Evolutionary conservation across 2,797 vertebrate species (phyloP), one percentile per base, ranked within the genome.

Genomic region (Australoheros facetus): DNA sequence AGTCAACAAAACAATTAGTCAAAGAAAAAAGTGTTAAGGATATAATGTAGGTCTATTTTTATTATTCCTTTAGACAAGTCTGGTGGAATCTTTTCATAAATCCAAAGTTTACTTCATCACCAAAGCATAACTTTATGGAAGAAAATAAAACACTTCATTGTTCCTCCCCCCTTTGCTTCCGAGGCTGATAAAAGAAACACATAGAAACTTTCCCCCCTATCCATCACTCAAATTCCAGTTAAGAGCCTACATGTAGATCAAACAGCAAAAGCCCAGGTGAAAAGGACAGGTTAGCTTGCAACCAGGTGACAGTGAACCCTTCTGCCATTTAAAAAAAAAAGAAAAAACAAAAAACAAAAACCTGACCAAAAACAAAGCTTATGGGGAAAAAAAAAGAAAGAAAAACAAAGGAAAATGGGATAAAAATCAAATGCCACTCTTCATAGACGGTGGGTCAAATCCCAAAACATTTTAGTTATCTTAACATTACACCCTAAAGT

Each of bases 161-260:
- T 87, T 87, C 55, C 84, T 89, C 71, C 60, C 71, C 59, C 32
- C 48, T 79, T 76, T 79, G 39, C 78, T 89, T 93, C 69, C 75
- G 80, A 84, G 51, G 83, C 82, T 58, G 80, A 91, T 92, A 91
- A 92, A 92, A 94, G 39, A 92, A 94, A 90, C 85, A 88, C 58
- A 90, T 85, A 86, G 87, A 87, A 83, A 64, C 80, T 51, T 71
- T 72, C 62, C 86, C 56, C 45, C 82, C 82, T 62, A 75, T 84
- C 83, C 76, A 42, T 88, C 92, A 89, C 85, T 93, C 88, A 92
- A 88, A 93, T 91, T 94, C 93, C 93, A 95, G 94, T 93, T 92
- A 92, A 37, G 87, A 91, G 92, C 85, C 91, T 89, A 92, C 80
- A 83, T 59, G 58, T 85, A 94, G 90, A 94, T 85, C 85, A 78